Evolutionary conservation across 1,140 invertebrate species (phyloP), one percentile per base, ranked within the genome.

Genomic region (Uloborus diversus): DNA sequence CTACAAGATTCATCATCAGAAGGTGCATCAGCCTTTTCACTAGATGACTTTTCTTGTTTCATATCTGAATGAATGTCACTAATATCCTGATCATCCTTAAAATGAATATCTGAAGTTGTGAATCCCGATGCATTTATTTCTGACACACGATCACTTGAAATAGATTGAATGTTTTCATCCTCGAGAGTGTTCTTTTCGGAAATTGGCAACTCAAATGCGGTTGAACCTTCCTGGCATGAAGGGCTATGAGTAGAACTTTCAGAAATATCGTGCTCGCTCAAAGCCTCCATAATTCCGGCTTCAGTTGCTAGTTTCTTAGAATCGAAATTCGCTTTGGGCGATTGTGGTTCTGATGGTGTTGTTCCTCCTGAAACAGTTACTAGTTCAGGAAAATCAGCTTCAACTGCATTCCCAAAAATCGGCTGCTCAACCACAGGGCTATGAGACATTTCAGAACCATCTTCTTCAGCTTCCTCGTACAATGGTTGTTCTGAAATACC

Each of bases 361-460:
- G 79, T 82, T 3, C 75, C 82, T n/a, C 71, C 82, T 30, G 82
- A 82, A 11, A 82, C 59, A 27, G 61, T 81, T 11, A 82, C 73
- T 17, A 81, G 3, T 47, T 82, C 82, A 13, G 82, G 73, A 49
- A 66, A 82, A 32, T 82, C 80, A n/a, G 65, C 79, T 27, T 35
- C 14, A 14, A 59, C 49, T 17, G 27, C 62, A 53, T 59, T 82
- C 2, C 76, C 61, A 23, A 69, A 82, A 13, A 82, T 76, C n/a
- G 81, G 81, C 56, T 82, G 71, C 33, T 82, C 81, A 14, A 82
- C 71, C 7, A 82, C 65, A n/a, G 76, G 75, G 35, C 81, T 82
- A 13, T 20, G 28, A 4, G 73, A 70, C 7, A 42, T 66, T 28
- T 79, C 73, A 11, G 70, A 71, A 33, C 20, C 65, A 5, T n/a